Conservation (phyloP, 2,888 invertebrate genomes). For the Tuberolachnus salignus region DNA sequence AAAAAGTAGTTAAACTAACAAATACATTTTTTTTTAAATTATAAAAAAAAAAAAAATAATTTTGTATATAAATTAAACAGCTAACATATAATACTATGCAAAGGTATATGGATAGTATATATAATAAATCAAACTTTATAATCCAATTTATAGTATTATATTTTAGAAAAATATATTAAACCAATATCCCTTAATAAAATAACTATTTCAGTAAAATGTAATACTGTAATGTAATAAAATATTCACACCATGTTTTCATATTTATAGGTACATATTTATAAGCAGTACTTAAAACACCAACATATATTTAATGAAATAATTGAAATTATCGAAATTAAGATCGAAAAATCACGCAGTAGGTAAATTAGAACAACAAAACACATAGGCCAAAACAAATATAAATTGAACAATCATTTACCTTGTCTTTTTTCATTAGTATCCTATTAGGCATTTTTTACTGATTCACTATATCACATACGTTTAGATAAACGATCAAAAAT, state of each 20-base stretch:
- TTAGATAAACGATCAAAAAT: not conserved
- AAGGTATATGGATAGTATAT: not conserved
- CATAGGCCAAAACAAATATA: constrained; percentile 31
- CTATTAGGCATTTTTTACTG: constrained; percentile 48
- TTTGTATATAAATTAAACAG: not conserved
- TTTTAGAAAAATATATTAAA: not conserved
- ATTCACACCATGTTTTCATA: not conserved
- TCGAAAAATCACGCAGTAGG: constrained; percentile 16
- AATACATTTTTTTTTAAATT: no score
- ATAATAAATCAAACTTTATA: not conserved
- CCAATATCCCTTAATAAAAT: not conserved
- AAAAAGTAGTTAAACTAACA: no score
- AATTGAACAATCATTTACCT: constrained; percentile 48
- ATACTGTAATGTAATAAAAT: not conserved
- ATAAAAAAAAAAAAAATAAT: not conserved
- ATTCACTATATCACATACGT: constrained; percentile 4
- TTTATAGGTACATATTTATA: not conserved
- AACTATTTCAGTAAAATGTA: not conserved
- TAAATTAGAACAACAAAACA: constrained; percentile 9
- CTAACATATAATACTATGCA: not conserved
- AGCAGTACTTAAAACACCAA: not conserved
- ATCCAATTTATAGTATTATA: not conserved
- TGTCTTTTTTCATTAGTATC: constrained; percentile 53
- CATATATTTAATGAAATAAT: not conserved
- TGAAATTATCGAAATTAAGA: not conserved